phyloP scores from a whole-genome alignment of 2,113 vertebrate species.

The Pterocles orientalis region DNA sequence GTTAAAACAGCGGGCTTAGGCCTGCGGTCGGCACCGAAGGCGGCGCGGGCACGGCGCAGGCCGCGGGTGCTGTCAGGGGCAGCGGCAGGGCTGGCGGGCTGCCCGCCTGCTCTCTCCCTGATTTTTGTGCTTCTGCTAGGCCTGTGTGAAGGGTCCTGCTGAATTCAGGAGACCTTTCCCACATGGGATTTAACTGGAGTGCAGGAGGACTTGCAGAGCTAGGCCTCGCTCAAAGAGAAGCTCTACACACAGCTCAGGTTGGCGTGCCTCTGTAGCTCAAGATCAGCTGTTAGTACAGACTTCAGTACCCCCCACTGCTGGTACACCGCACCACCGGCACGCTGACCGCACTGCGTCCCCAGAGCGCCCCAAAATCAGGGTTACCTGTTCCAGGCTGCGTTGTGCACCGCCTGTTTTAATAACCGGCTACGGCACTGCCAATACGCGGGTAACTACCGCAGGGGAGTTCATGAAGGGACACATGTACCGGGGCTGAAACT shows the following conservation, averaged over 20 bases:
- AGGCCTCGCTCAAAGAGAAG: neutral
- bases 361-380: neutral
- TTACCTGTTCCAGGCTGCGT: neutral
- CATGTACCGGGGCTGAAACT: neutral
- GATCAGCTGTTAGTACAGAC: accelerated
- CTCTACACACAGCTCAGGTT: neutral
- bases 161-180: neutral
- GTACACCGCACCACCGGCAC: neutral
- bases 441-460: accelerated
- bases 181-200: neutral
- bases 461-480: neutral
- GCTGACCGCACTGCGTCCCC: neutral
- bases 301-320: neutral
- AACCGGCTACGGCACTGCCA: neutral
- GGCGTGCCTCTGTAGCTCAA: neutral
- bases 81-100: neutral
- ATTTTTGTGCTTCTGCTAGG: neutral
- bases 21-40: neutral
- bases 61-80: accelerated
- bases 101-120: neutral
- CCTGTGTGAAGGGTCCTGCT: accelerated
- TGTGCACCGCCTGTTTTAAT: neutral
- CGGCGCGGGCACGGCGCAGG: neutral
- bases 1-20: neutral
- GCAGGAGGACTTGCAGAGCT: neutral